Evolutionary conservation across 1,140 invertebrate species (phyloP).

Genomic region (Aplysia californica): DNA sequence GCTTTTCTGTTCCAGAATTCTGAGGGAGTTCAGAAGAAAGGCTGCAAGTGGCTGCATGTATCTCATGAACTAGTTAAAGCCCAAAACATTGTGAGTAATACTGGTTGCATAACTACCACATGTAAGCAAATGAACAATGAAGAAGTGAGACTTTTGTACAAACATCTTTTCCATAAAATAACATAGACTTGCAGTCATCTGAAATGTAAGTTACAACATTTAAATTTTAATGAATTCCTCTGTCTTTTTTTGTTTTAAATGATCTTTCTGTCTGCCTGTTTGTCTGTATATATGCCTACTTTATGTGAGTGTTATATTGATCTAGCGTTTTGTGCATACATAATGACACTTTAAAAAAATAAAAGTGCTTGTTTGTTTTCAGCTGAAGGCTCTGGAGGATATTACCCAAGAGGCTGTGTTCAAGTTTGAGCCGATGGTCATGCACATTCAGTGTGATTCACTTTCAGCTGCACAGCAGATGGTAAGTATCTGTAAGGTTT

Average conservation of each 20-base stretch:
- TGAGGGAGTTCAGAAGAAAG: background rate
- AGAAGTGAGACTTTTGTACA: background rate
- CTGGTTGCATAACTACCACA: background rate
- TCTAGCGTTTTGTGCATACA: background rate
- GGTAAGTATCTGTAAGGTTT: constrained; percentile 44
- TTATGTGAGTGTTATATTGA: background rate
- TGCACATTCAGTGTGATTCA: constrained; percentile 70
- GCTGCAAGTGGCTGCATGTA: background rate
- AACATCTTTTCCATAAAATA: background rate
- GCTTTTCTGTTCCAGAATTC: background rate
- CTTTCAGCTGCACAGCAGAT: constrained; percentile 66
- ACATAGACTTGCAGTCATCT: background rate
- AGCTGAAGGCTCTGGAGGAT: background rate
- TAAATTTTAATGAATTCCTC: background rate
- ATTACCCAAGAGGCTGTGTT: constrained; percentile 60
- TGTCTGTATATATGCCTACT: background rate
- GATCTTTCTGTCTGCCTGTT: background rate
- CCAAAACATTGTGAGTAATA: background rate
- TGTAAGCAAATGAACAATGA: background rate
- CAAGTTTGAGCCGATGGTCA: constrained; percentile 72
- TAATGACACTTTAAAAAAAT: background rate
- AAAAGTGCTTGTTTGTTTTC: background rate
- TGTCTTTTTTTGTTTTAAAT: background rate
- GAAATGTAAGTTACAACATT: background rate
- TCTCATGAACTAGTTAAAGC: background rate